Evolutionary conservation across 1,140 invertebrate species (phyloP).

Genomic region (Maniola jurtina): DNA sequence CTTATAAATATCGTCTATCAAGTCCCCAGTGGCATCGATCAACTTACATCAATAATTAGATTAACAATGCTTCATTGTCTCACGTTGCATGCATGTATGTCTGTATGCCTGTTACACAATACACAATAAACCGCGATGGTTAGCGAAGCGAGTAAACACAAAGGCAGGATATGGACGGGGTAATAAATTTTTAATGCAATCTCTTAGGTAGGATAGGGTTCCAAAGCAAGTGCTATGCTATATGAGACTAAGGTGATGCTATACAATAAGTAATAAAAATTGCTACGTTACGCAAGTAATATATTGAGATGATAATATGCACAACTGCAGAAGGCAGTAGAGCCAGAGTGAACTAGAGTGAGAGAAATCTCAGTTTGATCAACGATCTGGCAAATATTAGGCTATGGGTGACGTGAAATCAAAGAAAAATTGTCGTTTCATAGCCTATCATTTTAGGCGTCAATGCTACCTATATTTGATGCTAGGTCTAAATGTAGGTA

Average conservation of each 20-base stretch:
- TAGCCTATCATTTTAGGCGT: too few species aligned
- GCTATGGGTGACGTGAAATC: too few species aligned
- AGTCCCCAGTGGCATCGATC: slow-evolving; percentile 7
- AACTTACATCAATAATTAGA: slow-evolving; percentile 17
- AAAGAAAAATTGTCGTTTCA: too few species aligned
- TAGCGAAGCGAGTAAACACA: slow-evolving; percentile 34
- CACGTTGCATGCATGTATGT: slow-evolving; percentile 10
- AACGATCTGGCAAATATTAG: too few species aligned
- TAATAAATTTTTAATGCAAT: slow-evolving; percentile 41
- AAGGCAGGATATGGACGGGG: slow-evolving; percentile 40
- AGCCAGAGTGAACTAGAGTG: too few species aligned
- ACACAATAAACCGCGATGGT: slow-evolving; percentile 22
- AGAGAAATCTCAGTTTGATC: too few species aligned
- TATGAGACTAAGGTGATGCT: not conserved
- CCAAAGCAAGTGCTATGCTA: not conserved
- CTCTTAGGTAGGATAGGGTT: slow-evolving; percentile 2
- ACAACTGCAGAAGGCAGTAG: too few species aligned
- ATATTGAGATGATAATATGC: too few species aligned
- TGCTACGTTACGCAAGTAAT: too few species aligned
- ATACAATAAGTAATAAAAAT: not conserved
- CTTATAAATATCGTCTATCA: slow-evolving; percentile 6
- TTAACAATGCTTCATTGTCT: slow-evolving; percentile 23
- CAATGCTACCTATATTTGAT: too few species aligned
- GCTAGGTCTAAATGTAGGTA: too few species aligned
- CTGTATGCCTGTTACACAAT: slow-evolving; percentile 16